These are phyloP conservation scores for Eilema depressum DNA, from an alignment of 2,888 invertebrate species.

Conservation along the genomic window DNA sequence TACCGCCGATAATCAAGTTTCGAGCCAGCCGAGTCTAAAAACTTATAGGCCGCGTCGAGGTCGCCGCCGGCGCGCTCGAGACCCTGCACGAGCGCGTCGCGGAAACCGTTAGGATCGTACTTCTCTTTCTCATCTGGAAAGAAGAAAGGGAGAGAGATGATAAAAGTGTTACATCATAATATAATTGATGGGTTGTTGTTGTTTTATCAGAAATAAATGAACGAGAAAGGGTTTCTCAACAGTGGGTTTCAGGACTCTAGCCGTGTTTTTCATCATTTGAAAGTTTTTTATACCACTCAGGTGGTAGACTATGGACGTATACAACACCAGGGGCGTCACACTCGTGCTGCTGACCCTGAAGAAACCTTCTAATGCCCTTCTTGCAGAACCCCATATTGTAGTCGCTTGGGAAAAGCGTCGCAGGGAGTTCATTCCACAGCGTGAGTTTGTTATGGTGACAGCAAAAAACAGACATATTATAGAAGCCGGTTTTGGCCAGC, in stretches of 20 bases:
- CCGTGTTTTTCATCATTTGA: constrained; percentile 80
- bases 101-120: constrained; percentile 99
- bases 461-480: no score
- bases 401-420: no score
- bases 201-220: constrained; percentile 66
- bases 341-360: no score
- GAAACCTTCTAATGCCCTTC: no score
- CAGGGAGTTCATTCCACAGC: no score
- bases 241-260: constrained; percentile 81
- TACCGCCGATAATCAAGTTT: constrained; percentile 99
- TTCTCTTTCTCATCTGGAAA: constrained; percentile 99
- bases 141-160: constrained; percentile 12
- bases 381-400: no score
- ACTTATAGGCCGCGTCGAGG: constrained; percentile 98
- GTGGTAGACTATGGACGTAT: no score
- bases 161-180: background rate
- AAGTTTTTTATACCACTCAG: no score
- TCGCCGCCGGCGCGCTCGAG: constrained; percentile 98
- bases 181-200: background rate
- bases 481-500: no score
- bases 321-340: no score
- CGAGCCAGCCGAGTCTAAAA: constrained; percentile 97
- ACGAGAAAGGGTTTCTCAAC: constrained; percentile 82
- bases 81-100: constrained; percentile 98
- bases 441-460: no score